A percentile compares a stretch with the other conserved stretches of the same genome.
phyloP scores from a whole-genome alignment of 2,888 invertebrate species.

The Sarcophaga rosellei region DNA sequence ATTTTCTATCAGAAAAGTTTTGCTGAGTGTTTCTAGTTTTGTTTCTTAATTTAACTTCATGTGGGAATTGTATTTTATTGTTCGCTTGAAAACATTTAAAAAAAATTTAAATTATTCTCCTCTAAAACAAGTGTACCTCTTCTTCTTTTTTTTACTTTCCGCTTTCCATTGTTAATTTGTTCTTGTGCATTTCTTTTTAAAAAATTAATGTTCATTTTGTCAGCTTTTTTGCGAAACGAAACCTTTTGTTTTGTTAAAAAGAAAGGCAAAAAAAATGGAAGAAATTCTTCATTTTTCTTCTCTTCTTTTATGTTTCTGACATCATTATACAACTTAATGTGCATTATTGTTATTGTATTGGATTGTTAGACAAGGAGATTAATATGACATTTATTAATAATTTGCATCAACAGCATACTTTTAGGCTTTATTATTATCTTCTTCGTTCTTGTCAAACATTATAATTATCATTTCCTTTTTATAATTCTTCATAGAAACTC shows the following conservation, averaged over 20 bases:
- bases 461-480: constrained; percentile 64
- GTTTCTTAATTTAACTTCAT: too few species aligned
- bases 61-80: too few species aligned
- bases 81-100: too few species aligned
- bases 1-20: too few species aligned
- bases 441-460: constrained; percentile 54
- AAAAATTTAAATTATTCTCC: too few species aligned
- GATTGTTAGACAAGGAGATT: constrained; percentile 72
- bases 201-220: constrained; percentile 53
- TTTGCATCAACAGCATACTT: constrained; percentile 77
- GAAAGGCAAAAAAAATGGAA: too few species aligned
- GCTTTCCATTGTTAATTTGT: not conserved
- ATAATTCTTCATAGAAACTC: constrained; percentile 5
- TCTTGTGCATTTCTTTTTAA: not conserved
- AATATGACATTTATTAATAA: constrained; percentile 80
- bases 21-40: too few species aligned
- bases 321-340: constrained; percentile 73
- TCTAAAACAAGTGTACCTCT: not conserved
- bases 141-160: not conserved
- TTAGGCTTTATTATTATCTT: constrained; percentile 70
- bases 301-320: constrained; percentile 56
- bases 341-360: constrained; percentile 73
- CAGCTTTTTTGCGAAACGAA: constrained; percentile 21
- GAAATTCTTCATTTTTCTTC: constrained; percentile 24
- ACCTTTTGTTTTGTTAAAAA: constrained; percentile 41